phyloP scores from a whole-genome alignment of 2,113 vertebrate genomes.

The Nannobrachium achirus region DNA sequence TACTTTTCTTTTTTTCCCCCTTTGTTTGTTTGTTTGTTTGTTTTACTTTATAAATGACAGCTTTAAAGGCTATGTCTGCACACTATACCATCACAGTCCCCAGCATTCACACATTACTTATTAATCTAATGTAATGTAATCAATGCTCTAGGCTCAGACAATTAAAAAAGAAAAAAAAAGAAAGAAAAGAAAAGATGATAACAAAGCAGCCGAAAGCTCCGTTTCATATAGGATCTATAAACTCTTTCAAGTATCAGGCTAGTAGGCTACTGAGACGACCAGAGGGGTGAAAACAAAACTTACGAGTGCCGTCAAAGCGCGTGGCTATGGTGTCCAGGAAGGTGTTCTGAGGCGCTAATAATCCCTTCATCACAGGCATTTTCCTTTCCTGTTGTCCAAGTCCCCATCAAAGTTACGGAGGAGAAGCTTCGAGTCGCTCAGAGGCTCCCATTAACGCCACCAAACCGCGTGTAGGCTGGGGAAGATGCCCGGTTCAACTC shows the following conservation, averaged over 20 bases:
- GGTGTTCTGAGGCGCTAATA: slow-evolving; percentile 97
- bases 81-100: too few species aligned
- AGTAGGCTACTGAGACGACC: background rate
- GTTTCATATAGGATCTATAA: too few species aligned
- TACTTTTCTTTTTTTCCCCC: too few species aligned
- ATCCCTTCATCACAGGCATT: slow-evolving; percentile 99
- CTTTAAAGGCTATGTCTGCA: too few species aligned
- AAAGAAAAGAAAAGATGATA: background rate
- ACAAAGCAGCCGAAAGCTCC: background rate
- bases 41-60: too few species aligned
- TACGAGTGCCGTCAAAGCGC: slow-evolving; percentile 98
- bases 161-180: too few species aligned
- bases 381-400: slow-evolving; percentile 87
- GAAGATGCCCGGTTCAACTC: slow-evolving; percentile 54
- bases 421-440: slow-evolving; percentile 52
- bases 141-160: background rate
- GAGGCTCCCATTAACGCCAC: slow-evolving; percentile 50
- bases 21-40: too few species aligned
- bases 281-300: slow-evolving; percentile 75
- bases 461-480: slow-evolving; percentile 23
- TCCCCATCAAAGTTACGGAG: slow-evolving; percentile 92
- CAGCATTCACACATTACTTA: too few species aligned
- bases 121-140: too few species aligned
- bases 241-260: background rate
- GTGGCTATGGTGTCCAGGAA: slow-evolving; percentile 98